Conservation (phyloP, 2,113 vertebrate species). For the Anarhynchus alexandrinus region DNA sequence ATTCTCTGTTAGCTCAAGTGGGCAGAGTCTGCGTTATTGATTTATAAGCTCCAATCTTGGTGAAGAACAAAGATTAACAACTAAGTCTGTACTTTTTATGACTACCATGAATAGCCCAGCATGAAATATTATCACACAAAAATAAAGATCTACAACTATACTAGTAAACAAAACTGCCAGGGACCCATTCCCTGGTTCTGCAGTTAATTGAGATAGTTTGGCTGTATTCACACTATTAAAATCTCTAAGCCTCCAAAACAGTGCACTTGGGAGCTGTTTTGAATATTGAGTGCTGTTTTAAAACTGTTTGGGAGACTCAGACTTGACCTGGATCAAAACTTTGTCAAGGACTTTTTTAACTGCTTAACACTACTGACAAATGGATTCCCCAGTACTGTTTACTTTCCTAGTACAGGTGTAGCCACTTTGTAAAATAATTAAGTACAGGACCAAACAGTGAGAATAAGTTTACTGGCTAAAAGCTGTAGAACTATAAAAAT, state of each 20-base stretch:
- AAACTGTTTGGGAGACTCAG: not conserved
- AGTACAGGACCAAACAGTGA: not conserved
- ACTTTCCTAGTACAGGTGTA: not conserved
- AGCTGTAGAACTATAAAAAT: not conserved
- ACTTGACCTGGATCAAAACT: not conserved
- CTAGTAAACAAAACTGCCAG: not conserved
- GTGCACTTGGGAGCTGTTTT: not conserved
- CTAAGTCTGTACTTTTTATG: not conserved
- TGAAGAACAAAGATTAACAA: not conserved
- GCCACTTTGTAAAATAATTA: not conserved
- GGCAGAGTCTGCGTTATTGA: not conserved
- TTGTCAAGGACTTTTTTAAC: not conserved
- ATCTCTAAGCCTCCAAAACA: not conserved
- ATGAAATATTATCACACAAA: not conserved
- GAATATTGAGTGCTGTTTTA: not conserved
- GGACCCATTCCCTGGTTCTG: not conserved
- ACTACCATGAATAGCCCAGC: not conserved
- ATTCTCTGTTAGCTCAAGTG: not conserved
- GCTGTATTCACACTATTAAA: not conserved
- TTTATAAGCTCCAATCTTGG: not conserved
- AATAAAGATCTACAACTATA: not conserved
- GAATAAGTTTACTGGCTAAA: not conserved
- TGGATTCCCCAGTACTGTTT: not conserved
- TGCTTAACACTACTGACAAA: not conserved
- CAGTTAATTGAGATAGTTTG: not conserved